Base-by-base conservation (phyloP, 2,888 invertebrate species). In the Orthonychiurus folsomi region DNA sequence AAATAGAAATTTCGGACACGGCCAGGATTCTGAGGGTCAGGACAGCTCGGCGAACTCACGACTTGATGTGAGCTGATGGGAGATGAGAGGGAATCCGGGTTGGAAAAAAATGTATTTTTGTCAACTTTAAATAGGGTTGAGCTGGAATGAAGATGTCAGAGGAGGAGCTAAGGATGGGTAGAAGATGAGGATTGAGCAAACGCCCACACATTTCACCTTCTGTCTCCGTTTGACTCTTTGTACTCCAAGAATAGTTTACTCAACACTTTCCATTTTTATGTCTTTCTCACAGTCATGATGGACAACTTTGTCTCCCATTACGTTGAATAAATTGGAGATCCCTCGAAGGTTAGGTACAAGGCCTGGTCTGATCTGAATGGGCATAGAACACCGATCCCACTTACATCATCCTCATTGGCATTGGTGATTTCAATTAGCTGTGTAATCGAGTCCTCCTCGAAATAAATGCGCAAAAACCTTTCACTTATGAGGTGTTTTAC, bases 251-350 rank as follows among this genome's bases (percentile, higher is more conserved):
- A 23, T 26, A 55, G 55, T 28, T 57, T 47, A 57, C 47, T 47
- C 21, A 47, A 57, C 47, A 57, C 37, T 57, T 56, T 28, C 57
- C 57, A 57, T 57, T 27, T 57, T 57, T 47, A 57, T 47, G 37
- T 37, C 47, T 57, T 57, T 23, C 47, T 57, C 57, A 23, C 27
- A 26, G 15, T 37, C 37, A 37, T 15, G 9, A 5, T 37, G 37
- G 15, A 37, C 37, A 37, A 9, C 37, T 37, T 37, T 37, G 37
- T 37, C 37, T 37, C 5, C 37, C 15, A n/a, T 37, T 37, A 15
- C 5, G 37, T 37, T 37, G 37, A 37, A 37, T 37, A 37, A 37
- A 9, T 37, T 37, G 37, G 37, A 15, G 37, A 37, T 15, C 37
- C 5, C 15, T 37, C 37, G 37, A 37, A 37, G 37, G 37, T 15